Percentiles rank a stretch among this genome's conserved stretches.
These are phyloP conservation scores for Phycodurus eques DNA, from an alignment of 2,113 vertebrate genomes.

Conservation along the genomic window DNA sequence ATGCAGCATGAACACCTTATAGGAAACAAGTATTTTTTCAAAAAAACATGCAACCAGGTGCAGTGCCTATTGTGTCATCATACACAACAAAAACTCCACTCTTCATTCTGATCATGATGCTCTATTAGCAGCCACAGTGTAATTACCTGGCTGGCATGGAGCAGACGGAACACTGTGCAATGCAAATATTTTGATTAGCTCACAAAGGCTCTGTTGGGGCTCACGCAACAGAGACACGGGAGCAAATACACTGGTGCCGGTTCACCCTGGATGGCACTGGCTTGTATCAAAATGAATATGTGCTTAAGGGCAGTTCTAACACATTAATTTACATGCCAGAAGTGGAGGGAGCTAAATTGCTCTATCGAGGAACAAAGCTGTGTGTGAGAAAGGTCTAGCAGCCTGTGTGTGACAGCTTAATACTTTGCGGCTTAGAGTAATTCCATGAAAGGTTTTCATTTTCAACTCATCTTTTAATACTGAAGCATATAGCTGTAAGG, in stretches of 20 bases:
- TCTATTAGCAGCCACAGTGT: slow-evolving; percentile 41
- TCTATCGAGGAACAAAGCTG: slow-evolving; percentile 23
- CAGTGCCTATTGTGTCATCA: slow-evolving; percentile 39
- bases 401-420: slow-evolving; percentile 50
- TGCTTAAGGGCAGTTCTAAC: slow-evolving; percentile 4
- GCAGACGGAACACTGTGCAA: slow-evolving; percentile 38
- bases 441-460: slow-evolving; percentile 42
- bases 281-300: slow-evolving; percentile 12
- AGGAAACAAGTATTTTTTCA: too few relatives aligned
- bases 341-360: slow-evolving; percentile 11
- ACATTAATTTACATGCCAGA: slow-evolving; percentile 26
- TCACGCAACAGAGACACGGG: slow-evolving; percentile 27
- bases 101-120: slow-evolving; percentile 44
- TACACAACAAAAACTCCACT: slow-evolving; percentile 41
- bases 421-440: slow-evolving; percentile 45
- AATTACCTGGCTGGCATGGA: slow-evolving; percentile 49
- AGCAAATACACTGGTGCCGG: background rate
- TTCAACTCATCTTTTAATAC: slow-evolving; percentile 34
- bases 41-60: slow-evolving; percentile 15
- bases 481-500: slow-evolving; percentile 29
- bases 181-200: slow-evolving; percentile 49
- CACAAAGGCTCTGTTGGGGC: slow-evolving; percentile 41
- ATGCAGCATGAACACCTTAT: too few relatives aligned
- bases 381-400: slow-evolving; percentile 21
- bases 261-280: slow-evolving; percentile 6